phyloP scores from a whole-genome alignment of 2,113 vertebrate genomes.

The Calypte anna region DNA sequence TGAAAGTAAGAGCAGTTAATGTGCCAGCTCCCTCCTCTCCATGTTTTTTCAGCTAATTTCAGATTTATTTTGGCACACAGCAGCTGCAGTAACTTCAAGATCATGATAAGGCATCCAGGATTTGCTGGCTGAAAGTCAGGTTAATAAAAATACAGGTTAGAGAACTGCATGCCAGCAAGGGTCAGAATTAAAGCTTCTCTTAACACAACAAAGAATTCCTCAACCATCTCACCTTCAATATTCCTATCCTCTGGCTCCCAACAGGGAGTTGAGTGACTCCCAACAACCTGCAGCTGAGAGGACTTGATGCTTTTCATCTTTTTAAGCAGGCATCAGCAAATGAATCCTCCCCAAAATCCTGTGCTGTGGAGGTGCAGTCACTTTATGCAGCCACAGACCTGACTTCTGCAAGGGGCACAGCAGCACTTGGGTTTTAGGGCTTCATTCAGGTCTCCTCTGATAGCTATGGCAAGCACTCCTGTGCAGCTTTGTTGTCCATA shows the following conservation, averaged over 20 bases:
- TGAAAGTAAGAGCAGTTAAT: background rate
- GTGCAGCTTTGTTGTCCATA: background rate
- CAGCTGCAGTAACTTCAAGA: background rate
- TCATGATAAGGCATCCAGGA: background rate
- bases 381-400: background rate
- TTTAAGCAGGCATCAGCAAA: background rate
- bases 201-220: background rate
- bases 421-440: background rate
- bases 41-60: background rate
- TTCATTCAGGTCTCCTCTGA: background rate
- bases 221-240: background rate
- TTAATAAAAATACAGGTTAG: background rate
- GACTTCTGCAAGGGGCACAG: background rate
- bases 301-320: constrained; percentile 8
- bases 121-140: background rate
- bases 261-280: background rate
- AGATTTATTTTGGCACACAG: background rate
- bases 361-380: background rate
- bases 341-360: background rate
- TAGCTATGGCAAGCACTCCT: background rate
- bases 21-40: background rate
- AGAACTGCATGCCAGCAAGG: background rate
- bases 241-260: background rate
- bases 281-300: background rate
- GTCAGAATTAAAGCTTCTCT: background rate